Conservation (phyloP, 2,113 vertebrate genomes). For the Probosciger aterrimus region DNA sequence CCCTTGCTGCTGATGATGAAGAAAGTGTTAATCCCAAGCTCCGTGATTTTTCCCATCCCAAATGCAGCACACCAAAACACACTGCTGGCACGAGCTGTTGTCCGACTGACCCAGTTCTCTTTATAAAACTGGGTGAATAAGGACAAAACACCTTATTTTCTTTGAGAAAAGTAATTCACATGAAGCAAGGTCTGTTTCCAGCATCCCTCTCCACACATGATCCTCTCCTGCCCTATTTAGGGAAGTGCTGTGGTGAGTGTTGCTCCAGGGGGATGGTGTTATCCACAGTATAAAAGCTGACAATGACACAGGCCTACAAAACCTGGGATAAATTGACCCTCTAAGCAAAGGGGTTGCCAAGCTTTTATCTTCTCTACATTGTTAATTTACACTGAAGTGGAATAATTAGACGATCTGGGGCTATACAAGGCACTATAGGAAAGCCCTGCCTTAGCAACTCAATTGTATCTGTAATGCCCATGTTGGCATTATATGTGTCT, state of each 20-base stretch:
- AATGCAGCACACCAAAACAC: rapidly evolving
- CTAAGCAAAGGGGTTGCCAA: constrained; percentile 13
- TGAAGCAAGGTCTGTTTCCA: neutral
- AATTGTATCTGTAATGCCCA: neutral
- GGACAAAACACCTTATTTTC: neutral
- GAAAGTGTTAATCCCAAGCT: neutral
- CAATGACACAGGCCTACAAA: constrained; percentile 6
- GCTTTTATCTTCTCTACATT: constrained; percentile 52
- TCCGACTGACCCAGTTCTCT: constrained; percentile 33
- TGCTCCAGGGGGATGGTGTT: neutral
- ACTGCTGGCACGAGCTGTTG: rapidly evolving
- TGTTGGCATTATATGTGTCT: neutral
- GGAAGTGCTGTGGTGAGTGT: neutral
- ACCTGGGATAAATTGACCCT: constrained; percentile 18
- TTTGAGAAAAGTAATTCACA: neutral
- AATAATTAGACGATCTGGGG: constrained; percentile 11
- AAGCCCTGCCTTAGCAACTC: constrained; percentile 50
- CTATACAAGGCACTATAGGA: neutral
- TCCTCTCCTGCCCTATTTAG: neutral
- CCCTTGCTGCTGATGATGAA: neutral
- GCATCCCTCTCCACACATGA: neutral
- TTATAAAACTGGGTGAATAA: neutral
- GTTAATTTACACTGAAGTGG: constrained; percentile 19
- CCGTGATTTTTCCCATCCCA: neutral
- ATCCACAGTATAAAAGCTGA: neutral